Evolutionary conservation across 2,797 vertebrate genomes (phyloP).

Genomic region (Dendrocincla tyrannina): DNA sequence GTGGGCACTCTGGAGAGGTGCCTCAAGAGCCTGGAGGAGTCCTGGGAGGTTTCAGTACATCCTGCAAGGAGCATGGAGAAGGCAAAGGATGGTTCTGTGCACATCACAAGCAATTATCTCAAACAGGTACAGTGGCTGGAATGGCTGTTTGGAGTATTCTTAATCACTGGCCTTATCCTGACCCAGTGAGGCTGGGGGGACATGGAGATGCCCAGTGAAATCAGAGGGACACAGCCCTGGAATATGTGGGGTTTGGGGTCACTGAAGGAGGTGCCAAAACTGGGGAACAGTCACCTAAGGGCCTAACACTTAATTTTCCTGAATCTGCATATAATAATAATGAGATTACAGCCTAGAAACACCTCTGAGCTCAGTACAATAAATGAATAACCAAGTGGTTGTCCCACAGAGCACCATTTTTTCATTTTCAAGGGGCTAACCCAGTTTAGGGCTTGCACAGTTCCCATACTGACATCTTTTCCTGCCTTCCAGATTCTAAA

Average conservation of each 20-base stretch:
- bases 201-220: background rate
- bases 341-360: background rate
- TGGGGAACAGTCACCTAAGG: background rate
- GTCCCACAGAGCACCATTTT: fast-evolving
- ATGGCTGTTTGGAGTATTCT: background rate
- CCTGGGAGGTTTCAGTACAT: conserved; percentile 82
- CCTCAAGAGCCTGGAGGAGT: conserved; percentile 93
- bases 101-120: conserved; percentile 91
- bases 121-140: conserved; percentile 78
- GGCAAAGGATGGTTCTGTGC: conserved; percentile 81
- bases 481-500: conserved; percentile 87
- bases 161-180: background rate
- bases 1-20: conserved; percentile 96
- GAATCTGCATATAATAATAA: background rate
- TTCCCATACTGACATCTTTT: background rate
- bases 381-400: too few relatives aligned
- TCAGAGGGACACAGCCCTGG: background rate
- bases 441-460: background rate
- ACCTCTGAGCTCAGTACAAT: background rate
- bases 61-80: conserved; percentile 90
- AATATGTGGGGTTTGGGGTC: background rate
- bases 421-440: background rate
- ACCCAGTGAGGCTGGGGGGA: background rate
- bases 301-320: background rate
- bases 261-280: background rate